These are phyloP conservation scores for Varroa destructor DNA, from an alignment of 1,140 invertebrate species.

Conservation along the genomic window DNA sequence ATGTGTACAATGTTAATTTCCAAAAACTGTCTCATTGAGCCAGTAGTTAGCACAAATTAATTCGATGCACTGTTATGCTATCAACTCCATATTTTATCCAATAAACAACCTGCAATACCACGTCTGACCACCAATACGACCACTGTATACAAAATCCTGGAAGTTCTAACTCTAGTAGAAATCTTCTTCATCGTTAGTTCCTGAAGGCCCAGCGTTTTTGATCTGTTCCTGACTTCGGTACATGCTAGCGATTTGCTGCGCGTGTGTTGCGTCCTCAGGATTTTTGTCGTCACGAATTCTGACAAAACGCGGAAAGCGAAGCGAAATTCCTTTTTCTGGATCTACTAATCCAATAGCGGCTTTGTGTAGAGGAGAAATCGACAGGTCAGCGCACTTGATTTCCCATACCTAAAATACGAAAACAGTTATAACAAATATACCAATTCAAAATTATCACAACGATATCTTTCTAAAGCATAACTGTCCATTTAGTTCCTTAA, in stretches of 20 bases:
- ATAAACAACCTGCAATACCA: too few species aligned
- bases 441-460: too few species aligned
- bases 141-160: too few species aligned
- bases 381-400: slow-evolving; percentile 94
- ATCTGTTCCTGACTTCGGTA: slow-evolving; percentile 84
- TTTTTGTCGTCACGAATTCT: slow-evolving; percentile 83
- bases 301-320: slow-evolving; percentile 88
- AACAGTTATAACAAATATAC: background rate
- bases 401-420: slow-evolving; percentile 60
- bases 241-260: slow-evolving; percentile 65
- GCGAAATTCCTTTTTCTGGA: slow-evolving; percentile 79
- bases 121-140: too few species aligned
- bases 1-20: too few species aligned
- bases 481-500: background rate
- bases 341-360: slow-evolving; percentile 81
- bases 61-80: too few species aligned
- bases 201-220: slow-evolving; percentile 53
- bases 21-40: too few species aligned
- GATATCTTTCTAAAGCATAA: too few species aligned
- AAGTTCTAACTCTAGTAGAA: slow-evolving; percentile 34
- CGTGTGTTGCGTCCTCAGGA: slow-evolving; percentile 78
- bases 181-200: slow-evolving; percentile 48
- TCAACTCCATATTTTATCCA: too few species aligned
- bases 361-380: slow-evolving; percentile 81
- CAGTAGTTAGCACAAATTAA: too few species aligned